Evolutionary conservation across 2,797 vertebrate genomes (phyloP).

Genomic region (Chelon auratus): DNA sequence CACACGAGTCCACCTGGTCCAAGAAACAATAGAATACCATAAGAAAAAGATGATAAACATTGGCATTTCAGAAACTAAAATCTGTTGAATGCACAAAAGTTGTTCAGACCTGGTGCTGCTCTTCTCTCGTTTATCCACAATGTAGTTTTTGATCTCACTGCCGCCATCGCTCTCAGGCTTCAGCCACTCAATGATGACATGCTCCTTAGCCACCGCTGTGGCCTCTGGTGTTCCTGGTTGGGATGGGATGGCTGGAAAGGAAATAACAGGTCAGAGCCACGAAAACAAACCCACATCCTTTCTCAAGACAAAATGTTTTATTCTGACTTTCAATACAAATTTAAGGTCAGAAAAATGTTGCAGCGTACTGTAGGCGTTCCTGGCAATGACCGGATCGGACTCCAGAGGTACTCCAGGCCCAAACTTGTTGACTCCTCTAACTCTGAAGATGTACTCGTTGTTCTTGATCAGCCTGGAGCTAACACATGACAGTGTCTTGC

Average conservation of each 20-base stretch:
- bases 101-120: conserved; percentile 91
- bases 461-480: conserved; percentile 95
- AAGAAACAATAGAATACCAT: conserved; percentile 2
- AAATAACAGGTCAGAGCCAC: conserved; percentile 17
- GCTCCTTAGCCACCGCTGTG: conserved; percentile 90
- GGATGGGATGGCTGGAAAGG: conserved; percentile 88
- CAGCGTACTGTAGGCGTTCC: conserved; percentile 96
- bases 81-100: neutral
- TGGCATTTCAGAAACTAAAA: neutral
- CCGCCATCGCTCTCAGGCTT: conserved; percentile 97
- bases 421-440: conserved; percentile 96
- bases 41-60: neutral
- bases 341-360: neutral
- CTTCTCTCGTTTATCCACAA: conserved; percentile 97
- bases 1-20: conserved; percentile 94
- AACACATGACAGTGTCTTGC: conserved; percentile 92
- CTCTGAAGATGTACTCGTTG: conserved; percentile 98
- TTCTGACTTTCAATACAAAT: no score
- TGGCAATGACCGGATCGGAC: conserved; percentile 91
- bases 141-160: conserved; percentile 94
- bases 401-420: conserved; percentile 93
- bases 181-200: conserved; percentile 96
- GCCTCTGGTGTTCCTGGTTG: conserved; percentile 91
- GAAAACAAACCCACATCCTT: neutral
- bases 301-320: neutral